Percentiles rank a stretch among this genome's conserved stretches.
phyloP scores from a whole-genome alignment of 2,113 vertebrate genomes.

The Otolemur garnettii region DNA sequence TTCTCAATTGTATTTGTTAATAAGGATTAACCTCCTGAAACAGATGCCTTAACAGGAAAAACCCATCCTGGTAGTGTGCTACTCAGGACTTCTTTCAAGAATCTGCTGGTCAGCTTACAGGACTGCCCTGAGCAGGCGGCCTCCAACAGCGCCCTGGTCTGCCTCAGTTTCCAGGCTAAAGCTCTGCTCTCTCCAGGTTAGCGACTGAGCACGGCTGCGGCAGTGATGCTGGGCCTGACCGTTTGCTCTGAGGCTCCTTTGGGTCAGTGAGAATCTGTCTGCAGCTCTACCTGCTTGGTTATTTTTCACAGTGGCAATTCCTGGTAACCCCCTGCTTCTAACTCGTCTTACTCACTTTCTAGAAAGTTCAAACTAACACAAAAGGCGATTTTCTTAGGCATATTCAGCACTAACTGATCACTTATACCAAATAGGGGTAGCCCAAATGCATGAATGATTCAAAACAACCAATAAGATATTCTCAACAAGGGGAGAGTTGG shows the following conservation, averaged over 20 bases:
- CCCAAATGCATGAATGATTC: background rate
- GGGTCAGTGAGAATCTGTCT: background rate
- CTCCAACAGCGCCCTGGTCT: no score
- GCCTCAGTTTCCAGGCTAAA: background rate
- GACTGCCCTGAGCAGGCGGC: background rate
- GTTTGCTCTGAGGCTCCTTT: background rate
- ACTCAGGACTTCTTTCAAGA: background rate
- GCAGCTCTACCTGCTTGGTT: background rate
- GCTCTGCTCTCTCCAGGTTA: background rate
- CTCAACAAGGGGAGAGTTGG: background rate
- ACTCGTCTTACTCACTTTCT: background rate
- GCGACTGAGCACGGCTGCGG: rapidly evolving
- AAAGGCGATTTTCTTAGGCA: constrained; percentile 42
- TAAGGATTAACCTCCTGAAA: background rate
- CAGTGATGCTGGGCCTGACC: no score
- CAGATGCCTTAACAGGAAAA: background rate
- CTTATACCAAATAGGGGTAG: background rate
- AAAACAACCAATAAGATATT: constrained; percentile 14
- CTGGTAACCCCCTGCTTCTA: background rate
- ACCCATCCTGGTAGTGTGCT: background rate
- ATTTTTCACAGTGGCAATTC: background rate
- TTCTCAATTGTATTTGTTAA: background rate
- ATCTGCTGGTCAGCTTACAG: background rate
- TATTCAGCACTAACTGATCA: constrained; percentile 4
- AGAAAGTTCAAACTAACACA: background rate